Conservation (phyloP, 2,113 vertebrate genomes). For the Ibidorhyncha struthersii region DNA sequence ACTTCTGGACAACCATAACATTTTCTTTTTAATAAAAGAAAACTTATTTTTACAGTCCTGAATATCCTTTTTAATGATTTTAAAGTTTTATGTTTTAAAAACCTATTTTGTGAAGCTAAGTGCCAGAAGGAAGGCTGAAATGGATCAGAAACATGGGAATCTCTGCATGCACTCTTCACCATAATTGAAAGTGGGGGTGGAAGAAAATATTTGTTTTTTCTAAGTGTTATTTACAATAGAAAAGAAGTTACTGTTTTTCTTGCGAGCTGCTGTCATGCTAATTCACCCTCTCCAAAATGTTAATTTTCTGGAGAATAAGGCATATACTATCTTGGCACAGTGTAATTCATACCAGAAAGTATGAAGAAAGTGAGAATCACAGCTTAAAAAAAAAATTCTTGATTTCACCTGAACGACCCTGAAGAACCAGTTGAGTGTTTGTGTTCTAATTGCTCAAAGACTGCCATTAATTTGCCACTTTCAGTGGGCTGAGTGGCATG, state of each 20-base stretch:
- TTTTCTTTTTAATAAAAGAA: neutral
- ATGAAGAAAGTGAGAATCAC: neutral
- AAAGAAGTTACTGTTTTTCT: neutral
- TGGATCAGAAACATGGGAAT: neutral
- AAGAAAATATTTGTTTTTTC: neutral
- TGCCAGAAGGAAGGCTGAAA: neutral
- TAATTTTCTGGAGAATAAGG: neutral
- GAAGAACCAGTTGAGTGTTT: neutral
- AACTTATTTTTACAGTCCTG: neutral
- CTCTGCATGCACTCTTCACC: neutral
- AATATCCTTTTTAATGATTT: neutral
- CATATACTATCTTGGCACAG: neutral
- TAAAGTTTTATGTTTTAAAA: neutral
- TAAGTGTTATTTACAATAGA: neutral
- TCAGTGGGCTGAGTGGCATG: neutral
- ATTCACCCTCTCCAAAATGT: neutral
- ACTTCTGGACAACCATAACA: neutral
- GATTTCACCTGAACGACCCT: neutral
- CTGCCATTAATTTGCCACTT: neutral
- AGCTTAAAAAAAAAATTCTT: neutral
- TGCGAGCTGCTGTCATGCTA: neutral
- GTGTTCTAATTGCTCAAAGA: too few species aligned
- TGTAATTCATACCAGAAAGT: neutral
- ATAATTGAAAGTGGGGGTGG: neutral
- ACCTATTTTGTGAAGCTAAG: neutral